Evolutionary conservation across 1,140 invertebrate genomes (phyloP), one percentile per base, ranked within the genome.

Genomic region (Lerema accius): DNA sequence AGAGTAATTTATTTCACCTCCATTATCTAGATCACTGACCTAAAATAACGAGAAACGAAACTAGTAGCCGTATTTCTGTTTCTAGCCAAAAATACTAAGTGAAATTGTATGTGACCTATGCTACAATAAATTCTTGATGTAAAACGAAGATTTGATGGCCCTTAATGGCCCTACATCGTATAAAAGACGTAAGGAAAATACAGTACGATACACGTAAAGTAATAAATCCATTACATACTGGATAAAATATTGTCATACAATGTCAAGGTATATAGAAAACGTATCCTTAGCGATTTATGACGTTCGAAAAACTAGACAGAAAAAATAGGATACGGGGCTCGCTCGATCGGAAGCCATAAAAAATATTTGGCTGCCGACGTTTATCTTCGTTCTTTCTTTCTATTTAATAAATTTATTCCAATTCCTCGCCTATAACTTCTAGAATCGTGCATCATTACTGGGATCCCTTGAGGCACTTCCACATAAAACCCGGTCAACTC

Each of bases 361-460:
- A 49, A 59, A 59, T 48, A 59, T 59, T 59, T 59, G 56, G 43
- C 56, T 59, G 4, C 56, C 32, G 19, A 46, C 56, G 43, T 59
- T 48, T 59, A 59, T 59, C 32, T 59, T 39, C 55, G 28, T 58
- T 58, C 45, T 37, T 59, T 56, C 42, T 46, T 46, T 58, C 32
- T 59, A 59, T 59, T 46, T 59, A 59, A 59, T 59, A 59, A 59
- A 59, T 39, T 46, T 48, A 46, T 59, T 48, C 56, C 43, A 39
- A 59, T 59, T 28, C 37, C 26, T 43, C 19, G 23, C 42, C 16
- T 11, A 13, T 48, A 59, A 59, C 28, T 59, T 19, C 17, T 35
- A 48, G 55, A 45, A 48, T 19, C 43, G 55, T 37, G 28, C 55
- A 48, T 59, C 43, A 59, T 59, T 59, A 59, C 56, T 19, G 7